These are phyloP conservation scores for Lasioglossum lativentre DNA, from an alignment of 2,888 invertebrate genomes.

Conservation along the genomic window DNA sequence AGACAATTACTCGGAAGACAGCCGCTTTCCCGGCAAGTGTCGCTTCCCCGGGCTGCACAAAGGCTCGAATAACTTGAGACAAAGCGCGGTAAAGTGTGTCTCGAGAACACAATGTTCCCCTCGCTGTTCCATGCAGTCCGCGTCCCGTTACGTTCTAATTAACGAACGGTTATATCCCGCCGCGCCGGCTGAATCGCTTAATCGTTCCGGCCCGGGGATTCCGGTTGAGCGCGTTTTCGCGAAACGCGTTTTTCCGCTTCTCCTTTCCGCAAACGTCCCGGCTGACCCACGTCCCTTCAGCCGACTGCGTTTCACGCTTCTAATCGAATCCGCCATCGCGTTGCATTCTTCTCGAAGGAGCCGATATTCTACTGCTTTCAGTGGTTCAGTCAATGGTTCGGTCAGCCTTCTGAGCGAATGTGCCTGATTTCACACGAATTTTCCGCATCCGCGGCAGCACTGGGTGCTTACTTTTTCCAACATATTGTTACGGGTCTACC, in stretches of 20 bases:
- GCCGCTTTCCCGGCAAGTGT: constrained; percentile 64
- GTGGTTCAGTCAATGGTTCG: neutral
- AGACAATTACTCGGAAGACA: constrained; percentile 68
- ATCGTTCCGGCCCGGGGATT: neutral
- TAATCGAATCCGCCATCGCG: neutral
- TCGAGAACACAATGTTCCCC: constrained; percentile 38
- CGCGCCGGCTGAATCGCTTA: neutral
- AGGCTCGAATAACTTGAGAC: constrained; percentile 52
- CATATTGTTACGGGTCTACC: too few species aligned
- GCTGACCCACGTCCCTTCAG: neutral
- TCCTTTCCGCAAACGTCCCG: neutral
- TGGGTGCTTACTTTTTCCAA: too few species aligned
- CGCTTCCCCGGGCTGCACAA: constrained; percentile 59
- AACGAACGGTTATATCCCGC: constrained; percentile 23
- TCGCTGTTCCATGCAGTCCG: constrained; percentile 14
- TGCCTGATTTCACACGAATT: neutral
- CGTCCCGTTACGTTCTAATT: constrained; percentile 18
- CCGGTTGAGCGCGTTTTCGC: neutral
- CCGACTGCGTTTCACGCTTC: neutral
- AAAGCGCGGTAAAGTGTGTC: constrained; percentile 45
- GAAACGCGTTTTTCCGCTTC: neutral
- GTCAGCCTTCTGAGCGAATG: neutral
- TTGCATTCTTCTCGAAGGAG: neutral
- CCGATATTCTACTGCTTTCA: neutral
- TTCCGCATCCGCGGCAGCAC: too few species aligned